Percentiles rank a stretch among this genome's conserved stretches.
phyloP scores from a whole-genome alignment of 64 coral and sea anemone species.

The Anthopleura sola region DNA sequence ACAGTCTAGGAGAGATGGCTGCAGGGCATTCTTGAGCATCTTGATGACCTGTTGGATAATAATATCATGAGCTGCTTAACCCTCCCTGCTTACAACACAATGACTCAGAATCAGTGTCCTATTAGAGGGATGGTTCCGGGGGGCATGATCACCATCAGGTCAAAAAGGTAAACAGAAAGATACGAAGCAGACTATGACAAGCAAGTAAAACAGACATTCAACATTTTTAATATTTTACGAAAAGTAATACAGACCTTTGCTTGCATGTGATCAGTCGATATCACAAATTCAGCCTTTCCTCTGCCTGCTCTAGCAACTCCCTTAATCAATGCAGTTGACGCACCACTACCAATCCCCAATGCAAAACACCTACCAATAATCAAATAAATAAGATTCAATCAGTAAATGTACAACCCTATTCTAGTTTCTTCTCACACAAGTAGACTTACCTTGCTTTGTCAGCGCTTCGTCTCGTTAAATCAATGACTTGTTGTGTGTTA shows the following conservation, averaged over 20 bases:
- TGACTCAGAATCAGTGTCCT: too few relatives aligned
- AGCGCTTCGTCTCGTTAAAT: neutral
- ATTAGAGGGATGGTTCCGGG: too few relatives aligned
- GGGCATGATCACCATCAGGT: too few relatives aligned
- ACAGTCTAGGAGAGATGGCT: conserved; percentile 40
- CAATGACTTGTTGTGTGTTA: conserved; percentile 42
- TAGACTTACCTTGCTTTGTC: conserved; percentile 12
- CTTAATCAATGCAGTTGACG: conserved; percentile 53
- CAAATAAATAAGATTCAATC: neutral
- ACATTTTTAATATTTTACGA: too few relatives aligned
- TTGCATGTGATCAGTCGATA: conserved; percentile 37
- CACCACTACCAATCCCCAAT: conserved; percentile 75
- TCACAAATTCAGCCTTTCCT: conserved; percentile 51
- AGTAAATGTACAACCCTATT: neutral
- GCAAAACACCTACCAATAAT: conserved; percentile 60
- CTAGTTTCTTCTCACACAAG: conserved; percentile 27
- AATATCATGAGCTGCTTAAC: neutral
- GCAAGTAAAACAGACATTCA: too few relatives aligned
- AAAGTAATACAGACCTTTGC: conserved; percentile 42
- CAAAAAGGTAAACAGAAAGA: neutral
- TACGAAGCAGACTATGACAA: too few relatives aligned
- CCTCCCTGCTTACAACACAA: neutral
- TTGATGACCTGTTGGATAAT: conserved; percentile 44
- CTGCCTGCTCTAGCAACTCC: conserved; percentile 66
- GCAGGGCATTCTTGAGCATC: conserved; percentile 43